Percentiles rank a stretch among this genome's conserved stretches.
Evolutionary conservation across 2,888 invertebrate genomes (phyloP).

Genomic region (Panzeria rudis): DNA sequence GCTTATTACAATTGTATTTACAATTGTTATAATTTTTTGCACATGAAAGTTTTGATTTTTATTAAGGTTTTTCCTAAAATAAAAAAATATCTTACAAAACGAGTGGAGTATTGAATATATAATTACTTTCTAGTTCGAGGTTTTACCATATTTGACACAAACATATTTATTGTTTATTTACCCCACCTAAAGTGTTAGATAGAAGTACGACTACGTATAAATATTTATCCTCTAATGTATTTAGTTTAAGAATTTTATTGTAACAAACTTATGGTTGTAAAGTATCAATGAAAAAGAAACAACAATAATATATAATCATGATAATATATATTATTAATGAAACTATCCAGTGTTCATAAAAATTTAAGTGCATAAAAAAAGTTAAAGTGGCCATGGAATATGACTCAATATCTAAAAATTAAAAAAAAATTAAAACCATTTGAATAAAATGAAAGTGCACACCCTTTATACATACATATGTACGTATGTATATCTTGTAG

Average conservation of each 20-base stretch:
- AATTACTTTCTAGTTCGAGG: constrained; percentile 44
- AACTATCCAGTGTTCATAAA: constrained; percentile 25
- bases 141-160: constrained; percentile 4
- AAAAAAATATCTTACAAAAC: not conserved
- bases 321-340: constrained; percentile 21
- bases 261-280: constrained; percentile 5
- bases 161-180: constrained; percentile 40
- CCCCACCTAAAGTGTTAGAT: constrained; percentile 40
- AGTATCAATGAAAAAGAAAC: not conserved
- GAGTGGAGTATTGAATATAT: not conserved
- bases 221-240: not conserved
- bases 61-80: constrained; percentile 45
- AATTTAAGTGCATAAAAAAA: constrained; percentile 1
- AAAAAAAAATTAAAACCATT: constrained; percentile 2
- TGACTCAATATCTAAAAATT: not conserved
- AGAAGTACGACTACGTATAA: not conserved
- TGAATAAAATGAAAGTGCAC: constrained; percentile 11
- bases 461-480: not conserved
- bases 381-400: constrained; percentile 10
- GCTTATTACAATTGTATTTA: constrained; percentile 18
- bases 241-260: constrained; percentile 5
- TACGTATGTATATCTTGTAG: not conserved
- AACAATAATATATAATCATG: constrained; percentile 19
- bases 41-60: constrained; percentile 35
- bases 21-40: constrained; percentile 19